Evolutionary conservation across 2,113 vertebrate species (phyloP).

Genomic region (Alethe castanea): DNA sequence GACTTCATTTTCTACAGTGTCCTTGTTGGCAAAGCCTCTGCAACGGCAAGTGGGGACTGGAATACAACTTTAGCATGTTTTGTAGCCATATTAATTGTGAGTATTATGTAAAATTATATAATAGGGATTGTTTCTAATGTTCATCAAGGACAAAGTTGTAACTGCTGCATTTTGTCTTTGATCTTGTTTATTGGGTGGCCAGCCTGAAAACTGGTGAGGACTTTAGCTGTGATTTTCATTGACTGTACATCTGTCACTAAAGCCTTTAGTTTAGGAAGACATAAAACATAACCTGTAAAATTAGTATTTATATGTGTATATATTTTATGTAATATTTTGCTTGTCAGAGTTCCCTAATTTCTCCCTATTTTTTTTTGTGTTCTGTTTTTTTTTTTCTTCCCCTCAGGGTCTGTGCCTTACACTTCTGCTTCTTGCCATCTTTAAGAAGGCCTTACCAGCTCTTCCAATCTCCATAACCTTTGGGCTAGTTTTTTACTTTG

Average conservation of each 20-base stretch:
- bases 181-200: neutral
- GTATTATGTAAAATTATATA: slow-evolving; percentile 36
- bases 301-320: neutral
- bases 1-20: slow-evolving; percentile 99
- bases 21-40: slow-evolving; percentile 97
- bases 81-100: slow-evolving; percentile 97
- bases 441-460: slow-evolving; percentile 97
- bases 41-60: slow-evolving; percentile 97
- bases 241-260: neutral
- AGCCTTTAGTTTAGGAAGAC: neutral
- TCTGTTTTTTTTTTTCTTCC: neutral
- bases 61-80: slow-evolving; percentile 98
- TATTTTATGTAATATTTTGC: neutral
- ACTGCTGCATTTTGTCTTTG: neutral
- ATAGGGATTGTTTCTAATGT: neutral
- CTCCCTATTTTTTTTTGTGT: neutral
- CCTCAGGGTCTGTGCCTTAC: slow-evolving; percentile 95
- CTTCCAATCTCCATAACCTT: slow-evolving; percentile 98
- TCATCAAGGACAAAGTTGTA: neutral
- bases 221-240: neutral
- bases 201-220: neutral
- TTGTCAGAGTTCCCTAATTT: slow-evolving; percentile 27
- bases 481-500: slow-evolving; percentile 98
- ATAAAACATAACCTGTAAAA: neutral
- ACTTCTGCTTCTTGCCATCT: slow-evolving; percentile 95